Evolutionary conservation across 2,888 invertebrate species (phyloP).

Genomic region (Ecliptopera silaceata): DNA sequence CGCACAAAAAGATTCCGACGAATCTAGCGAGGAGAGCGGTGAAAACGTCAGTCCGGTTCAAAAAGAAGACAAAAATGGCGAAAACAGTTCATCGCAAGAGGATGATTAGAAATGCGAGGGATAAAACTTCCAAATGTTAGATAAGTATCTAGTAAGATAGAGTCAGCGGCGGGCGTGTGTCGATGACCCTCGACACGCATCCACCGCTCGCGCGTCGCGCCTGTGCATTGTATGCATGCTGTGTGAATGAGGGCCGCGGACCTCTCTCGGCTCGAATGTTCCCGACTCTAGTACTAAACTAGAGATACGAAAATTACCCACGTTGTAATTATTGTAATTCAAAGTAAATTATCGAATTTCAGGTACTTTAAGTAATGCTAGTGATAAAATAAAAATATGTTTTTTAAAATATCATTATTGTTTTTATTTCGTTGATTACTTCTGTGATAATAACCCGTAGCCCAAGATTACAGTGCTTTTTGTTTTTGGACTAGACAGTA

Average conservation of each 20-base stretch:
- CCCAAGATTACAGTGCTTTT: too few species aligned
- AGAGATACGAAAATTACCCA: conserved; percentile 76
- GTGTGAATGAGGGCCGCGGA: conserved; percentile 51
- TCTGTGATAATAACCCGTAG: too few species aligned
- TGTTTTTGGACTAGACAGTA: too few species aligned
- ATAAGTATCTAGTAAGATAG: conserved; percentile 52
- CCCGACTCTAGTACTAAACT: conserved; percentile 69
- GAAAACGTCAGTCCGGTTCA: not conserved
- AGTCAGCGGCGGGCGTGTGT: conserved; percentile 75
- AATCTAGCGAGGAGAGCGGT: conserved; percentile 52
- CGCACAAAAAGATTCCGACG: conserved; percentile 48
- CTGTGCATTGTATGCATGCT: conserved; percentile 44
- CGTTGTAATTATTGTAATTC: conserved; percentile 77
- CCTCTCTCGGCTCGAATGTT: conserved; percentile 43
- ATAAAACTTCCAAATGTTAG: conserved; percentile 56
- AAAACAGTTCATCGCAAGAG: conserved; percentile 56
- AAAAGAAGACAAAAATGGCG: conserved; percentile 26
- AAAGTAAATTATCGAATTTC: conserved; percentile 81
- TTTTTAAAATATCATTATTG: conserved; percentile 59
- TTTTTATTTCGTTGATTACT: too few species aligned
- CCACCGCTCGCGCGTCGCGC: conserved; percentile 59
- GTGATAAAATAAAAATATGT: conserved; percentile 60
- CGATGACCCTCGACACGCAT: conserved; percentile 80
- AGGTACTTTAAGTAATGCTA: conserved; percentile 77
- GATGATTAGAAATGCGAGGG: conserved; percentile 42